Conservation (phyloP, 1,140 invertebrate species). For the Drosophila jambulina region DNA sequence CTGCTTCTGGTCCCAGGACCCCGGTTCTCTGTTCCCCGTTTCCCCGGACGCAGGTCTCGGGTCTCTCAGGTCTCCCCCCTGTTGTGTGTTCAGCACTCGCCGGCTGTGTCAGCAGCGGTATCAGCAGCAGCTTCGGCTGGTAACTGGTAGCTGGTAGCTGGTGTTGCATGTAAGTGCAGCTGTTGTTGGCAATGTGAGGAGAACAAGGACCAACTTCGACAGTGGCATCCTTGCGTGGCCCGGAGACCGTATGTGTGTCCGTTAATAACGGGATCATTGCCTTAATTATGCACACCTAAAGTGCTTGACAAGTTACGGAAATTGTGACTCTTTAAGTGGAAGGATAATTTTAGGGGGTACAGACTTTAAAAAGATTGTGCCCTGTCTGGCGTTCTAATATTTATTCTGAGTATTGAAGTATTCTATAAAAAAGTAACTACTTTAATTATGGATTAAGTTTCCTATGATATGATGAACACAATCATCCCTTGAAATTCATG, state of each 20-base stretch:
- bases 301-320: conserved; percentile 4
- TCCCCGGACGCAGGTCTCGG: background rate
- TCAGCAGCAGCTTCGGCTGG: conserved; percentile 31
- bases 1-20: conserved; percentile 14
- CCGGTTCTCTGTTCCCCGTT: conserved; percentile 9
- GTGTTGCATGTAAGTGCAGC: conserved; percentile 54
- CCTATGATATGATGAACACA: background rate
- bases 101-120: conserved; percentile 44
- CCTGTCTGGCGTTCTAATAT: background rate
- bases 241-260: conserved; percentile 13
- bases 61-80: conserved; percentile 7
- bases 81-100: conserved; percentile 37
- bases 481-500: no score
- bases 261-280: conserved; percentile 50
- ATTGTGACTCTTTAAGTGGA: conserved; percentile 2
- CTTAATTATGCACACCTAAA: conserved; percentile 61
- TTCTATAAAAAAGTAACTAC: background rate
- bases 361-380: background rate
- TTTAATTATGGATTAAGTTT: no score
- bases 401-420: background rate
- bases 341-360: background rate
- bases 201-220: conserved; percentile 52
- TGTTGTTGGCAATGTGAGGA: conserved; percentile 45
- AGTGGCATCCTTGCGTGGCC: conserved; percentile 1
- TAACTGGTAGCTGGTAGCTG: conserved; percentile 13